phyloP scores from a whole-genome alignment of 2,888 invertebrate species.

The Drosophila fulvimacula region DNA sequence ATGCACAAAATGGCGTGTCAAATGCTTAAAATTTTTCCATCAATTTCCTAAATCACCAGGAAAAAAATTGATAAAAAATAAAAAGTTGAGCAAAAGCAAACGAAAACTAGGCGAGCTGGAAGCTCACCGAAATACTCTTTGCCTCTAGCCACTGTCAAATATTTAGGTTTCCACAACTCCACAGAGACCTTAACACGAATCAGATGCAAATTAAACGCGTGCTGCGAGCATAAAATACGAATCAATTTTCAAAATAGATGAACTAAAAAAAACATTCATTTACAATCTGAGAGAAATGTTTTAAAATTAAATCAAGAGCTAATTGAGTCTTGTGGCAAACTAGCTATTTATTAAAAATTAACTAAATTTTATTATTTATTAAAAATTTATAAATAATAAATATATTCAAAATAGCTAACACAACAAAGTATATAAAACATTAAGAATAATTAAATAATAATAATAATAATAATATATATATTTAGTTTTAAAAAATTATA shows the following conservation, averaged over 20 bases:
- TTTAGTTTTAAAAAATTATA: no score
- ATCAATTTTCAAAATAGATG: no score
- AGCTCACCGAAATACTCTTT: conserved; percentile 5
- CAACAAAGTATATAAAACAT: no score
- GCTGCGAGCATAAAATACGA: conserved; percentile 12
- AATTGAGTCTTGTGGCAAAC: no score
- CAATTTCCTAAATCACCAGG: conserved; percentile 58
- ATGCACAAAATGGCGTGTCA: conserved; percentile 77
- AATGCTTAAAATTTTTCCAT: conserved; percentile 73
- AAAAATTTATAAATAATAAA: no score
- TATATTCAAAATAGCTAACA: no score
- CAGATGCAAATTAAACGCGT: conserved; percentile 24
- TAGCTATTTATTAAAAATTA: no score
- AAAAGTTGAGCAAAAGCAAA: conserved; percentile 2
- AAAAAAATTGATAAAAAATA: background rate
- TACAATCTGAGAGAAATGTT: background rate
- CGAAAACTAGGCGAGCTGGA: conserved; percentile 19
- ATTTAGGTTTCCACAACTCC: conserved; percentile 14
- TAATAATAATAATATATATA: no score
- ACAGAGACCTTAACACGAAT: conserved; percentile 14
- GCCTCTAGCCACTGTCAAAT: conserved; percentile 45
- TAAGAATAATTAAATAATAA: no score
- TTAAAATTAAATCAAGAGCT: no score
- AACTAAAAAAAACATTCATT: background rate
- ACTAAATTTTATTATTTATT: no score